A percentile compares a stretch with the other conserved stretches of the same genome.
phyloP scores from a whole-genome alignment of 2,888 invertebrate species.

The Linnaemya tessellans region DNA sequence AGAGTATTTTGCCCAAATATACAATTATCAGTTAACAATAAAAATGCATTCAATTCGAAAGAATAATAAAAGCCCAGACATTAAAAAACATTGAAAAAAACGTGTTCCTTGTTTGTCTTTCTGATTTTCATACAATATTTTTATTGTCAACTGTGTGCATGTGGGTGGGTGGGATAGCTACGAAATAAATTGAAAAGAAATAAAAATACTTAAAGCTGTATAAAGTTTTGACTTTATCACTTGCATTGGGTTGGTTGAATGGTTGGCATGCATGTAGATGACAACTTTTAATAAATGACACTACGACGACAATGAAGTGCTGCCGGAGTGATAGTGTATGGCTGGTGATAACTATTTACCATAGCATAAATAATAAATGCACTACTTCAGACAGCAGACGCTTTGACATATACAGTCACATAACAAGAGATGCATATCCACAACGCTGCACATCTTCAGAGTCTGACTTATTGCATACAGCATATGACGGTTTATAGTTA shows the following conservation, averaged over 20 bases:
- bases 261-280: slow-evolving; percentile 53
- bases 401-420: slow-evolving; percentile 16
- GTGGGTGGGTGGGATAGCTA: slow-evolving; percentile 1
- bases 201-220: slow-evolving; percentile 55
- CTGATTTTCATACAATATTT: slow-evolving; percentile 9
- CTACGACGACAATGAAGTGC: slow-evolving; percentile 9
- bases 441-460: background rate
- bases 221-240: slow-evolving; percentile 62
- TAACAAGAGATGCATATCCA: slow-evolving; percentile 6
- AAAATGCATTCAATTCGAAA: slow-evolving; percentile 14
- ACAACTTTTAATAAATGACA: slow-evolving; percentile 66
- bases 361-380: background rate
- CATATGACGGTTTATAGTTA: background rate
- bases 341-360: slow-evolving; percentile 16
- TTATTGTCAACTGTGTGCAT: slow-evolving; percentile 31
- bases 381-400: slow-evolving; percentile 19
- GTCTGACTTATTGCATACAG: background rate
- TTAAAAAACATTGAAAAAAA: slow-evolving; percentile 20
- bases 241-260: slow-evolving; percentile 30
- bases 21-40: slow-evolving; percentile 27
- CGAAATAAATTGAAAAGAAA: background rate
- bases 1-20: background rate
- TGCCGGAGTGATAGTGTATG: slow-evolving; percentile 21
- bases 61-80: background rate
- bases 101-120: background rate